Base-by-base conservation (phyloP, 2,113 vertebrate species). In the Phycodurus eques region DNA sequence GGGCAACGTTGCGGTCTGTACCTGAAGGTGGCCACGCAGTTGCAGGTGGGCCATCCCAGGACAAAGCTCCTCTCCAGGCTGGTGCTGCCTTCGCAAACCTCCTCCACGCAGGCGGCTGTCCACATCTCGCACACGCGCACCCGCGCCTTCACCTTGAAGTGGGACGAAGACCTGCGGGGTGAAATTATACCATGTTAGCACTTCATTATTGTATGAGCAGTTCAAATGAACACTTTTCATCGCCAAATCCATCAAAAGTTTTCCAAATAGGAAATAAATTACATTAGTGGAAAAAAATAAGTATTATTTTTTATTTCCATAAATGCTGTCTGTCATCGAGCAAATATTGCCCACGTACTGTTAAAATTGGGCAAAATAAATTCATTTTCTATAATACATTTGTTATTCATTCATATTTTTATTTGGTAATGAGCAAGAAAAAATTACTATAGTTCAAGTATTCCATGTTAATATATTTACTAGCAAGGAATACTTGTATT, bases 11-110 rank as follows among this genome's bases (percentile, higher is more conserved):
- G 7, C 7, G 20, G 51, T 51, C 59, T 39, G 20, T 93, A 98
- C 97, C 97, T 95, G 92, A 98, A 99, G 47, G 94, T 95, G 64
- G 92, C 96, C 79, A 96, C 96, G n/a, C 92, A 96, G 92, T 98
- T 99, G 79, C 93, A 94, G 2, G 94, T 96, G 70, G 97, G 97
- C 97, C 97, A 99, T 76, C 96, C 96, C 88, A 99, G 80, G 80
- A 98, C 96, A 27, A 99, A 99, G 79, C 96, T 96, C 65, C 83
- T 92, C 71, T 92, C 90, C 0, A 91, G 85, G 71, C 86, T 94
- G 3, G 93, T 95, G 86, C 93, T 95, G 43, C 94, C 94, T 79
- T 98, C 96, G 77, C 94, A 98, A 63, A 98, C 96, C 88, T 98
- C 96, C 20, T 97, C 96, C 84, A 94, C 91, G 85, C 96, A 98